Evolutionary conservation across 2,888 invertebrate genomes (phyloP).

Genomic region (Nomada fucata): DNA sequence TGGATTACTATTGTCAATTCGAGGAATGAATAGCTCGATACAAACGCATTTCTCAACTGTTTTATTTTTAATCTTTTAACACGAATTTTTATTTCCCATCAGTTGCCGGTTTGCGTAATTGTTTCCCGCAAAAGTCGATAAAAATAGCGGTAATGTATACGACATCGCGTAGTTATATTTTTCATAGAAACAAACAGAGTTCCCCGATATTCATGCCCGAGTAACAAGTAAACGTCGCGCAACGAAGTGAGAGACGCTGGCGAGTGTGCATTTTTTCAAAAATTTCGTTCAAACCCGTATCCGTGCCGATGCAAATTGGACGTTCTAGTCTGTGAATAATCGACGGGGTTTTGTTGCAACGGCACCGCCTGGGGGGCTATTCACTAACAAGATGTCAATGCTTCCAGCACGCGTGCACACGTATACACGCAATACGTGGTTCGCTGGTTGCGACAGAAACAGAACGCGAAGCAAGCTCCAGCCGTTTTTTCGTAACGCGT

Average conservation of each 20-base stretch:
- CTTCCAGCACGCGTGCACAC: not conserved
- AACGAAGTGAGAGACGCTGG: not conserved
- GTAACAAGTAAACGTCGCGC: not conserved
- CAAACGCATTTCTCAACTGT: no score
- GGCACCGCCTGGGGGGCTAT: constrained; percentile 55
- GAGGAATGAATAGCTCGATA: no score
- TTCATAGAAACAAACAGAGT: no score
- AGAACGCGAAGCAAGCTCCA: constrained; percentile 17
- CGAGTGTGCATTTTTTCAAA: constrained; percentile 19
- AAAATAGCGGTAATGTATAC: no score
- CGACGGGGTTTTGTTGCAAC: constrained; percentile 54
- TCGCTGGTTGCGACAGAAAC: constrained; percentile 11
- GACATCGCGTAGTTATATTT: no score
- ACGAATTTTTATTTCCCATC: no score
- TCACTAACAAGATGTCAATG: constrained; percentile 71
- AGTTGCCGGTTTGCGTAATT: no score
- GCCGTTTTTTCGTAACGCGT: constrained; percentile 8
- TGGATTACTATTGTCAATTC: no score
- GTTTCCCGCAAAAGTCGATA: no score
- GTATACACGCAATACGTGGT: not conserved
- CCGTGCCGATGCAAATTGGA: constrained; percentile 71
- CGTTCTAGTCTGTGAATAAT: constrained; percentile 69
- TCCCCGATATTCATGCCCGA: not conserved
- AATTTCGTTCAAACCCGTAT: constrained; percentile 19
- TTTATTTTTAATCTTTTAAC: no score